Conservation (phyloP, 2,888 invertebrate genomes). For the Sabellastarte sp. region DNA sequence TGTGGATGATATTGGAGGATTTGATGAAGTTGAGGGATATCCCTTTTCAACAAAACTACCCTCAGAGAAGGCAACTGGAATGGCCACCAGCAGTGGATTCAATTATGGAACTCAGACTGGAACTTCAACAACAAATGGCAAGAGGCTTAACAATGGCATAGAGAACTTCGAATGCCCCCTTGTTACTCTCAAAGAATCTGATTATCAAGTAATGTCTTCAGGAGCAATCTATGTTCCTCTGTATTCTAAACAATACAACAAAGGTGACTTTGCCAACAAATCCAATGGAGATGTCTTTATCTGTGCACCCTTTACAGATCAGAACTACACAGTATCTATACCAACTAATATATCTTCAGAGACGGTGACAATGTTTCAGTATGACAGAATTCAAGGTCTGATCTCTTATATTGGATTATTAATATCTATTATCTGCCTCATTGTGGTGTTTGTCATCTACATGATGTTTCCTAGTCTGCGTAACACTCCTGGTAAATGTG, state of each 20-base stretch:
- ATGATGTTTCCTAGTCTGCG: conserved; percentile 60
- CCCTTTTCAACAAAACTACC: neutral
- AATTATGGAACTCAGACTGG: neutral
- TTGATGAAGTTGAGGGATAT: neutral
- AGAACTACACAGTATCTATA: too few species aligned
- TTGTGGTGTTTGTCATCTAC: conserved; percentile 61
- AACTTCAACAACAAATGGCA: neutral
- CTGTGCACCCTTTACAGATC: neutral
- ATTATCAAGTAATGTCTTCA: neutral
- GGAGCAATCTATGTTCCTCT: neutral
- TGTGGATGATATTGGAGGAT: neutral
- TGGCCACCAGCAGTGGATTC: neutral
- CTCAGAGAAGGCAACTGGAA: too few species aligned
- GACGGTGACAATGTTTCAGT: conserved; percentile 13
- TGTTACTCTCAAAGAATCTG: neutral
- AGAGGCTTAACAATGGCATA: too few species aligned
- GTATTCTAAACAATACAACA: neutral
- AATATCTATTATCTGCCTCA: conserved; percentile 62
- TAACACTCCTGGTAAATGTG: conserved; percentile 63
- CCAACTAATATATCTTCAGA: neutral
- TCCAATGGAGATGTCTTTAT: neutral
- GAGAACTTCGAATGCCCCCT: too few species aligned
- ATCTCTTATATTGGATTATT: conserved; percentile 69
- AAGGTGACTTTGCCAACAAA: neutral
- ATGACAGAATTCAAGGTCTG: conserved; percentile 17